A percentile compares a stretch with the other conserved stretches of the same genome.
phyloP scores from a whole-genome alignment of 2,888 invertebrate species.

The Acanthococcus lagerstroemiae region DNA sequence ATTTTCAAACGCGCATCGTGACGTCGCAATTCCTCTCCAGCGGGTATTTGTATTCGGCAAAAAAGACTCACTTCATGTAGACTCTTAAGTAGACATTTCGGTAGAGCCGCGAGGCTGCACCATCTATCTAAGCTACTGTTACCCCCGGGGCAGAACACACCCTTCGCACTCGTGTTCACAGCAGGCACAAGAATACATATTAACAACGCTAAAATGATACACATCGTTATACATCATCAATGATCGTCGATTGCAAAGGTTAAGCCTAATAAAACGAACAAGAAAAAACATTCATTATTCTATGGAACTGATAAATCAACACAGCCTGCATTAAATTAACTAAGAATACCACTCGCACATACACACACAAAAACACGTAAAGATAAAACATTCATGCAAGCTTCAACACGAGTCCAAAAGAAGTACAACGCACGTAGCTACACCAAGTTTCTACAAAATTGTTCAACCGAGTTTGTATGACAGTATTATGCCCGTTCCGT shows the following conservation, averaged over 20 bases:
- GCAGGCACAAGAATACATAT: no score
- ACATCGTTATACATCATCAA: background rate
- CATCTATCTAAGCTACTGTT: no score
- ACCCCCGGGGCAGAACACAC: no score
- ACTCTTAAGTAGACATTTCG: no score
- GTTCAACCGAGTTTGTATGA: background rate
- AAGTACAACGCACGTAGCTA: background rate
- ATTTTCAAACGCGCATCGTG: constrained; percentile 1
- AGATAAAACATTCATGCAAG: background rate
- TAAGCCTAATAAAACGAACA: background rate
- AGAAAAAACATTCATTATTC: background rate
- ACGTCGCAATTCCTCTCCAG: no score
- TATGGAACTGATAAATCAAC: constrained; percentile 11
- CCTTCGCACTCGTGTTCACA: no score
- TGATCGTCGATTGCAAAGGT: no score
- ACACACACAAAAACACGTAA: background rate
- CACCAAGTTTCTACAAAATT: background rate
- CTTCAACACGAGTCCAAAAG: background rate
- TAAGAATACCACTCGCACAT: background rate
- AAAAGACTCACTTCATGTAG: no score
- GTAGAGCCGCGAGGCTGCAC: no score
- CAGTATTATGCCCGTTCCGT: no score
- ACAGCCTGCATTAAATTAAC: constrained; percentile 23
- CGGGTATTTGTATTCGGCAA: no score
- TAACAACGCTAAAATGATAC: background rate